Conservation (phyloP, 2,113 vertebrate species). For the Anguilla japonica region DNA sequence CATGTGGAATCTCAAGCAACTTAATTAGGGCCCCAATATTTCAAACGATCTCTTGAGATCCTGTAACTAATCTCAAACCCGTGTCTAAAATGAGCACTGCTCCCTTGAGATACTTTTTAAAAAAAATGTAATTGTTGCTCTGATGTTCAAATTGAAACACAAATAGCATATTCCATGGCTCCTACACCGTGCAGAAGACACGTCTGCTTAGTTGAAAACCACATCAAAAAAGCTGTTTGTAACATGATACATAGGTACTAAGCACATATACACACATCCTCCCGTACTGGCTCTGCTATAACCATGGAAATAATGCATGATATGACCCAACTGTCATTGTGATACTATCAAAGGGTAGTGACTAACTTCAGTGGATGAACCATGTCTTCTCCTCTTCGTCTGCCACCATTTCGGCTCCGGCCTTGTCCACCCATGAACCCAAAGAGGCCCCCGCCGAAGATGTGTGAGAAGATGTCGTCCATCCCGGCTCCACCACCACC, state of each 20-base stretch:
- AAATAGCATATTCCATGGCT: background rate
- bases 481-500: conserved; percentile 90
- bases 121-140: background rate
- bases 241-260: background rate
- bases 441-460: conserved; percentile 96
- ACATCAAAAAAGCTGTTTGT: background rate
- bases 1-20: background rate
- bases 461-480: conserved; percentile 99
- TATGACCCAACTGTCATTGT: background rate
- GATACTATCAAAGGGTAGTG: background rate
- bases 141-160: background rate
- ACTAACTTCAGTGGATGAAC: conserved; percentile 96
- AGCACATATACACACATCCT: background rate
- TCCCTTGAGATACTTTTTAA: background rate
- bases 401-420: conserved; percentile 88
- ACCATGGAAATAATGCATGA: background rate
- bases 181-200: background rate
- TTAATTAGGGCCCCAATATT: background rate
- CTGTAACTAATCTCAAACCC: background rate
- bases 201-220: background rate
- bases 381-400: conserved; percentile 96
- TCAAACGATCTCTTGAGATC: background rate
- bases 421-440: conserved; percentile 96
- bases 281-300: background rate
- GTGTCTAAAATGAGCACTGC: background rate